Base-by-base conservation (phyloP, 2,888 invertebrate genomes). In the Tyria jacobaeae region DNA sequence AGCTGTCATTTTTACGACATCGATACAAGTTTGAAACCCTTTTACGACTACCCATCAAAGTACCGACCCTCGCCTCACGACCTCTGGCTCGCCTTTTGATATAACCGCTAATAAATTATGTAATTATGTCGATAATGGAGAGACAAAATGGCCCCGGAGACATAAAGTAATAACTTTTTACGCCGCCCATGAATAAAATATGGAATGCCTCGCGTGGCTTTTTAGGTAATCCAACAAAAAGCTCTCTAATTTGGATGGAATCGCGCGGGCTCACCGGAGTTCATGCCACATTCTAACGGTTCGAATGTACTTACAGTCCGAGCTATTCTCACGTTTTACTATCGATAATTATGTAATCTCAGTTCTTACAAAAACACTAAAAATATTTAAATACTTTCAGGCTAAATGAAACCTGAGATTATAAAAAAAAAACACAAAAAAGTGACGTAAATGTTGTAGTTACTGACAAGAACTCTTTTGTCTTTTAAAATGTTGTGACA, bases 41-140 rank as follows among this genome's bases (percentile, higher is more conserved):
- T 64, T 50, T 62, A 56, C 21, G 59, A 60, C 53, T 48, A 53
- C 47, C 21, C 25, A 39, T 53, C 59, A 27, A 44, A 58, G 41
- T 51, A 24, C 21, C 15, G 57, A 15, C n/a, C 25, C 44, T 2
- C 25, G 52, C 9, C 37, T 14, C 31, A n/a, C 41, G 31, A 41
- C 41, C 49, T 21, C n/a, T 9, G 9, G 31, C 44, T 21, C 60
- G 49, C 54, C 58, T 54, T 49, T 47, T 34, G 53, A 62, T 65
- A 57, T 57, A 62, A 57, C 71, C 60, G 47, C 62, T 64, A 61
- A 71, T 75, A 70, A 75, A 75, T 75, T 64, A 67, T 64, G 72
- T 72, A 74, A 74, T 74, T 75, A 74, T 67, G 70, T 75, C 70
- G 75, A 75, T 75, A 74, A 74, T 75, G 60, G 70, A 67, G 61